These are phyloP conservation scores for Manis pentadactyla DNA, from an alignment of 2,797 vertebrate genomes.

Conservation along the genomic window DNA sequence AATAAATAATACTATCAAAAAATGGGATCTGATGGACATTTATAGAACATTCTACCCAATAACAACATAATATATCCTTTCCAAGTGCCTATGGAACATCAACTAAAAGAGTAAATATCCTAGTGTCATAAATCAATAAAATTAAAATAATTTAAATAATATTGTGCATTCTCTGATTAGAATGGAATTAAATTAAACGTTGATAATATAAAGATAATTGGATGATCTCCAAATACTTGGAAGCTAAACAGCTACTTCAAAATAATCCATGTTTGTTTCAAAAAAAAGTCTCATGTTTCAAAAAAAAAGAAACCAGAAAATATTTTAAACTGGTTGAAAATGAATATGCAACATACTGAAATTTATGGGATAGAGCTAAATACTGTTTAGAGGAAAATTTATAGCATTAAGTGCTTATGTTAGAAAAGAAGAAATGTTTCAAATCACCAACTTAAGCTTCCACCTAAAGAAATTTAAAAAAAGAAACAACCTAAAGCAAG, in stretches of 20 bases:
- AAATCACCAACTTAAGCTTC: not conserved
- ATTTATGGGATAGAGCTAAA: not conserved
- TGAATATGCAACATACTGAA: not conserved
- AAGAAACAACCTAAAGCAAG: not conserved
- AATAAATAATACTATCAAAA: not conserved
- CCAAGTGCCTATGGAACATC: not conserved
- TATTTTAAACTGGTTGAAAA: not conserved
- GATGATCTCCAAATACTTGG: not conserved
- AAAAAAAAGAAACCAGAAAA: not conserved
- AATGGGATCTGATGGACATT: not conserved
- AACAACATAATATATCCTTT: not conserved
- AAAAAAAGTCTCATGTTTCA: not conserved
- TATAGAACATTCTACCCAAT: not conserved
- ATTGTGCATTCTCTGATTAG: not conserved
- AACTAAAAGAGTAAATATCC: not conserved
- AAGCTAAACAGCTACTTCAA: not conserved
- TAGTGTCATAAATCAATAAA: not conserved
- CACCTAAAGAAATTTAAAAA: not conserved
- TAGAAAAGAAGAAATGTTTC: not conserved
- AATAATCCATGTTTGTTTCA: not conserved
- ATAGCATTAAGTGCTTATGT: not conserved
- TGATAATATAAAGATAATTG: not conserved
- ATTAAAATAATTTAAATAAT: not conserved
- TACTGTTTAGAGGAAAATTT: not conserved
- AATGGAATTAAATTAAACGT: not conserved